phyloP scores from a whole-genome alignment of 2,113 vertebrate genomes.

The Oryctolagus cuniculus region mOryCun1.1 NC_091436.1:47163001-47163500 shows the following conservation, averaged over 20 bases:
- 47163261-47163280: neutral
- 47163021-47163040: neutral
- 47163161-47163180: neutral
- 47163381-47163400: constrained; percentile 58
- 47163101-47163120: neutral
- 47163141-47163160: neutral
- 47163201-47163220: neutral
- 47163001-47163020: neutral
- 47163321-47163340: constrained; percentile 40
- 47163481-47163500: constrained; percentile 48
- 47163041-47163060: neutral
- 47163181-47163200: neutral
- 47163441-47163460: neutral
- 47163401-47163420: constrained; percentile 63
- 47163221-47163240: neutral
- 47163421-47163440: constrained; percentile 57
- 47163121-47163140: neutral
- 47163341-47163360: neutral
- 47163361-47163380: constrained; percentile 2
- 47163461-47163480: constrained; percentile 52
- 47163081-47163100: accelerated
- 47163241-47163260: neutral
- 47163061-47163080: neutral
- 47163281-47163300: neutral
- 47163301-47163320: neutral